These are phyloP conservation scores for Schizotus pectinicornis DNA, from an alignment of 2,888 invertebrate genomes.

Conservation along the genomic window DNA sequence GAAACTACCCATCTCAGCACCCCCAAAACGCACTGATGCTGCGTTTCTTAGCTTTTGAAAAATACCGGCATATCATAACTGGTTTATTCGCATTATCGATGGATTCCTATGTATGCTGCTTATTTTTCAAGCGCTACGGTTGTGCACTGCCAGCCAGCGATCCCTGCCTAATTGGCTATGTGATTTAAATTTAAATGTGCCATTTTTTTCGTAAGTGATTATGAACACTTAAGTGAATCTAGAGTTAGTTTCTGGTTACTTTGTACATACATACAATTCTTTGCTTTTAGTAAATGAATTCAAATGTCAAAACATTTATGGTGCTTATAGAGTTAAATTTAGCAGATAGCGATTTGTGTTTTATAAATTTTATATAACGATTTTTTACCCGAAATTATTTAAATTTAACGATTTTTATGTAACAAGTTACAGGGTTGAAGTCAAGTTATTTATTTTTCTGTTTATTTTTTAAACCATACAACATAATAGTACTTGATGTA, in stretches of 20 bases:
- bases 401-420: conserved; percentile 40
- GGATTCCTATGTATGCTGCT: conserved; percentile 22
- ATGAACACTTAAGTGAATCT: conserved; percentile 18
- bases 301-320: conserved; percentile 55
- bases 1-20: conserved; percentile 79
- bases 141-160: conserved; percentile 25
- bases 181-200: conserved; percentile 50
- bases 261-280: conserved; percentile 17
- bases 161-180: conserved; percentile 38
- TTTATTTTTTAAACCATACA: conserved; percentile 29
- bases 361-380: conserved; percentile 48
- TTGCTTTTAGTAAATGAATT: conserved; percentile 28
- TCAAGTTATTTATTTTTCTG: conserved; percentile 44
- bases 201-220: conserved; percentile 41
- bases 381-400: conserved; percentile 41
- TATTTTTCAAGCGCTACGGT: conserved; percentile 31
- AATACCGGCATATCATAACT: conserved; percentile 16
- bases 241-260: conserved; percentile 17
- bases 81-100: conserved; percentile 1
- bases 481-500: conserved; percentile 33
- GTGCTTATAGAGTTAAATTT: conserved; percentile 51
- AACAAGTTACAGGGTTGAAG: conserved; percentile 48
- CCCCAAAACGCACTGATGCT: conserved; percentile 56
- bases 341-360: conserved; percentile 45
- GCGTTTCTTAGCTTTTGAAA: conserved; percentile 36